Evolutionary conservation across 2,113 vertebrate species (phyloP), one percentile per base, ranked within the genome.

Genomic region (Struthio camelus): DNA sequence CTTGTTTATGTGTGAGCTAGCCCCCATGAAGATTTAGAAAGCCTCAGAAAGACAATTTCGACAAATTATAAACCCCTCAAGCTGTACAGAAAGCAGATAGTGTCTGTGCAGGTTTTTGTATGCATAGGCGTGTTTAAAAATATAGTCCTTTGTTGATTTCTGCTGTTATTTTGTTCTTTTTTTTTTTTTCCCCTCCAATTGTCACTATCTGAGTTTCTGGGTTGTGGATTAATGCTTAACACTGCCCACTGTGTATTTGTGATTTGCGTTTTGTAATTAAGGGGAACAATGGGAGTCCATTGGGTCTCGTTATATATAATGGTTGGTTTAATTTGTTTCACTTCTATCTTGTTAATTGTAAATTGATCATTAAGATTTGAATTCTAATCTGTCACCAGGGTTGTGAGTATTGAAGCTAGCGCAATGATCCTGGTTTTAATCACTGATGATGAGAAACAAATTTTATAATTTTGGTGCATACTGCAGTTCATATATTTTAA

Each of bases 311-410:
- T 98, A 98, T 98, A 97, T 98, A 98, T 98, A 98, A 98, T 98
- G 98, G 98, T 98, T 98, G 97, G 98, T 98, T 98, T 98, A 98
- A 98, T 98, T 98, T 98, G 98, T 98, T 98, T 98, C 98, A 98
- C 97, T 98, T 98, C 98, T 98, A 98, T 98, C 98, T 98, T 98
- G 98, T 98, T 98, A 98, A 98, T 98, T 98, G 98, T 98, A 98
- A 98, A 98, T 98, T 98, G 98, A 98, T 98, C 98, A 98, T 98
- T 98, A 98, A 98, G 98, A 98, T 98, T 98, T 98, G 97, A 98
- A 98, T 98, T 97, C 98, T 98, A 98, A 98, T 98, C 98, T 98
- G 98, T 98, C 98, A 98, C 98, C 91, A 98, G 98, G 98, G 98
- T 97, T 98, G 97, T 97, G 97, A 97, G 97, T 97, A 98, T 98